These are phyloP conservation scores for Pundamilia nyererei DNA, from an alignment of 2,113 vertebrate species.

Conservation along the genomic window DNA sequence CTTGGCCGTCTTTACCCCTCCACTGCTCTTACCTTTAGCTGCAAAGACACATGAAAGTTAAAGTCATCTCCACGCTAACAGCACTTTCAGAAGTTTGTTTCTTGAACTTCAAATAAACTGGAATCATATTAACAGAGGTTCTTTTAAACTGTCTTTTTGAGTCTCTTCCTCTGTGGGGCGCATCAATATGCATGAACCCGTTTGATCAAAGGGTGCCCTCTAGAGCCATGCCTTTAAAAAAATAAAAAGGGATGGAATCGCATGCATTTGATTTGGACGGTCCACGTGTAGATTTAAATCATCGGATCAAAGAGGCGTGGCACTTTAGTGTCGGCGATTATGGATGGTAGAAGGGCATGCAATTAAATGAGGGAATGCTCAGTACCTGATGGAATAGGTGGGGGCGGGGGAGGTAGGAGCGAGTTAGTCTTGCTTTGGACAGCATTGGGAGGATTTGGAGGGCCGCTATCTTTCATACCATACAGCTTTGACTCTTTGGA, in stretches of 20 bases:
- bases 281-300: background rate
- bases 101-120: background rate
- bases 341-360: conserved; percentile 48
- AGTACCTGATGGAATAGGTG: conserved; percentile 95
- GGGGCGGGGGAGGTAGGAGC: conserved; percentile 91
- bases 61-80: background rate
- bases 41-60: conserved; percentile 37
- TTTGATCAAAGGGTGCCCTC: conserved; percentile 9
- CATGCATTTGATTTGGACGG: conserved; percentile 17
- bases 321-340: background rate
- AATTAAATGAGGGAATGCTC: conserved; percentile 38
- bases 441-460: conserved; percentile 77
- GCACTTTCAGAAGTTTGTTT: background rate
- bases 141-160: background rate
- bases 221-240: background rate
- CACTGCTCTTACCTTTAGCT: conserved; percentile 92
- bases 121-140: background rate
- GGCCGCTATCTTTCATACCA: conserved; percentile 91
- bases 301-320: background rate
- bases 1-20: conserved; percentile 92
- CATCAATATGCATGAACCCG: conserved; percentile 16
- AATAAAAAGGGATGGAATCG: background rate
- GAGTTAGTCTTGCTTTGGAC: conserved; percentile 89
- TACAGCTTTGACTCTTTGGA: conserved; percentile 99
- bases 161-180: background rate